Evolutionary conservation across 2,113 vertebrate genomes (phyloP).

Genomic region (Lutjanus erythropterus): DNA sequence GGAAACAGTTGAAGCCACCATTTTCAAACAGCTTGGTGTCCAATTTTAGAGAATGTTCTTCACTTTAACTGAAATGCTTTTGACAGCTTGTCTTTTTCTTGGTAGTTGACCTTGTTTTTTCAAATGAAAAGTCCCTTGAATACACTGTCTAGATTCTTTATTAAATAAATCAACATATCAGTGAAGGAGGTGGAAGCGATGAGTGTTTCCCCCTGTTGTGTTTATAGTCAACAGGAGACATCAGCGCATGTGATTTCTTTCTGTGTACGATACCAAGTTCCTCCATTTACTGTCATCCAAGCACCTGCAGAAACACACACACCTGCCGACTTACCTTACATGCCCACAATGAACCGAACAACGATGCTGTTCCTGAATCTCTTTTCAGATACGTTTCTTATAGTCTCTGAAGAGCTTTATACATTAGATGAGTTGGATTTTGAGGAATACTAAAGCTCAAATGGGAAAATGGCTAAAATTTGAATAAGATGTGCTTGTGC

Average conservation of each 20-base stretch:
- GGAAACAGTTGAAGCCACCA: conserved; percentile 12
- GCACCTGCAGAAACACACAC: not conserved
- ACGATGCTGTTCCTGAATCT: not conserved
- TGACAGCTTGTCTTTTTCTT: not conserved
- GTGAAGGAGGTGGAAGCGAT: not conserved
- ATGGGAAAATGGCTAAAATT: not conserved
- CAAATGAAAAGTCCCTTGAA: not conserved
- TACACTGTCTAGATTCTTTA: not conserved
- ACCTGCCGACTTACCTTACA: not conserved
- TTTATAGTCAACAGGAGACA: conserved; percentile 53
- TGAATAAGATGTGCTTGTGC: not conserved
- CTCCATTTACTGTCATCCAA: conserved; percentile 14
- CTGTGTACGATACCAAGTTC: conserved; percentile 21
- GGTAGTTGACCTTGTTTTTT: not conserved
- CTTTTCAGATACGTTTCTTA: not conserved
- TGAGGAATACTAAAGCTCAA: not conserved
- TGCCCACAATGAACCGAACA: not conserved
- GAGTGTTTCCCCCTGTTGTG: not conserved
- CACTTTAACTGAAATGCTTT: not conserved
- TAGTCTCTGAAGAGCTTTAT: not conserved
- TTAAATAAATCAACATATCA: not conserved
- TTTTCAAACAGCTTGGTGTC: not conserved
- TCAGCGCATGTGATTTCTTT: not conserved
- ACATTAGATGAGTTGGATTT: too few species aligned
- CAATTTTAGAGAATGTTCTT: not conserved